phyloP scores from a whole-genome alignment of 2,113 vertebrate genomes.

The Apteryx owenii region DNA sequence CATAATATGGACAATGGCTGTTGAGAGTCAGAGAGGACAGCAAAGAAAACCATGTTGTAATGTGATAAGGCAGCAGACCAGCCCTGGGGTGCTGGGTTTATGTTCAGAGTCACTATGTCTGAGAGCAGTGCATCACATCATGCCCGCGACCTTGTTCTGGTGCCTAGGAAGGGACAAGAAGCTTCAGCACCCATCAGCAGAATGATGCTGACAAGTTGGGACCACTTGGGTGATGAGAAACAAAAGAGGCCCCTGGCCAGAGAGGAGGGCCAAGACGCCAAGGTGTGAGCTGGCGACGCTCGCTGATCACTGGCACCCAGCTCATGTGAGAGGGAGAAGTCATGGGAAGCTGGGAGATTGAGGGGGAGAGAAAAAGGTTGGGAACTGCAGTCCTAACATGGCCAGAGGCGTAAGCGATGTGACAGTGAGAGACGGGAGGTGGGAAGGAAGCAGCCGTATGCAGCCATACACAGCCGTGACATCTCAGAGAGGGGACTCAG shows the following conservation, averaged over 20 bases:
- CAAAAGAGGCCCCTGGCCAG: background rate
- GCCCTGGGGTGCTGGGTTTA: fast-evolving
- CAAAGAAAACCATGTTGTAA: background rate
- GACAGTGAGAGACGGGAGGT: too few relatives aligned
- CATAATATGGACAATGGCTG: background rate
- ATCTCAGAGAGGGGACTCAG: too few relatives aligned
- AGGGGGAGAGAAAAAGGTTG: too few relatives aligned
- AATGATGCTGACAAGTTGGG: fast-evolving
- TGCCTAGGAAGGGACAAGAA: background rate
- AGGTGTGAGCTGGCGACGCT: background rate
- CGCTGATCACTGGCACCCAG: background rate
- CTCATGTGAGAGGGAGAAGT: background rate
- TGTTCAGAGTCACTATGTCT: background rate
- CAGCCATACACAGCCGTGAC: too few relatives aligned
- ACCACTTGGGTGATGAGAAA: background rate
- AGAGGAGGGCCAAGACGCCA: background rate
- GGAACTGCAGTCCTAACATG: too few relatives aligned
- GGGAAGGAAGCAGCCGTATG: too few relatives aligned
- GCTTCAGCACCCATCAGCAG: background rate
- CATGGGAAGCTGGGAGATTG: too few relatives aligned
- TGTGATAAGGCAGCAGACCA: fast-evolving
- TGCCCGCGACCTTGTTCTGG: fast-evolving
- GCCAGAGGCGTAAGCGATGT: too few relatives aligned
- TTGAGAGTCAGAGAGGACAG: background rate
- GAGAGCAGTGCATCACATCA: background rate